Base-by-base conservation (phyloP, 2,797 vertebrate genomes). In the Oryzias sinensis region DNA sequence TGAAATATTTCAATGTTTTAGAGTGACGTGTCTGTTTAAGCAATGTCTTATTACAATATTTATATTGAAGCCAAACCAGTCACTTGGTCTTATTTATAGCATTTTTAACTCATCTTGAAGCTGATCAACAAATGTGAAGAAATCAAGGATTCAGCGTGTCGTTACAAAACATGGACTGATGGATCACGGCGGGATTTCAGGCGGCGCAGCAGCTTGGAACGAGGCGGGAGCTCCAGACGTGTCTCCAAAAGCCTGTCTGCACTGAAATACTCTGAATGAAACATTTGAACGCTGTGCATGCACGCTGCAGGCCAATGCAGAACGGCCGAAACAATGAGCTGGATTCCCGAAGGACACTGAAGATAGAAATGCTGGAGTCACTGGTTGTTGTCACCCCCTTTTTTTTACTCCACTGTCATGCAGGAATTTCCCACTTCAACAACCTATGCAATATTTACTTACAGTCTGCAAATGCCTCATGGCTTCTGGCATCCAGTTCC, bases 391-490 rank as follows among this genome's bases (percentile, higher is more conserved):
- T 37, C 11, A 76, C 3, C 3, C 20, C 20, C 20, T n/a, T n/a
- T n/a, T n/a, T n/a, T 77, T 68, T 68, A 74, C 62, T 75, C 56
- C 29, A 49, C 72, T 84, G 71, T 79, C 53, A 63, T 73, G 62
- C 73, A 77, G 76, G 66, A 81, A 56, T 74, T 72, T 83, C 76
- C 62, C 73, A 65, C 27, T 74, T 75, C 74, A 87, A 86, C 82
- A 83, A 84, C 79, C 86, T 88, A 89, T 90, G 88, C 88, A 89
- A 88, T 87, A 81, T 78, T 63, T 37, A 37, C 65, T 73, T 70
- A 72, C 74, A 85, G 76, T 82, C 76, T 41, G 51, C 64, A 72
- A 69, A 49, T 54, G 74, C 80, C 76, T 66, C 54, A 16, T 47
- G 62, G 72, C 64, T 53, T 43, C 76, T 76, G 80, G 73, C 81